phyloP scores from a whole-genome alignment of 2,113 vertebrate species.

The Trematomus loennbergii region DNA sequence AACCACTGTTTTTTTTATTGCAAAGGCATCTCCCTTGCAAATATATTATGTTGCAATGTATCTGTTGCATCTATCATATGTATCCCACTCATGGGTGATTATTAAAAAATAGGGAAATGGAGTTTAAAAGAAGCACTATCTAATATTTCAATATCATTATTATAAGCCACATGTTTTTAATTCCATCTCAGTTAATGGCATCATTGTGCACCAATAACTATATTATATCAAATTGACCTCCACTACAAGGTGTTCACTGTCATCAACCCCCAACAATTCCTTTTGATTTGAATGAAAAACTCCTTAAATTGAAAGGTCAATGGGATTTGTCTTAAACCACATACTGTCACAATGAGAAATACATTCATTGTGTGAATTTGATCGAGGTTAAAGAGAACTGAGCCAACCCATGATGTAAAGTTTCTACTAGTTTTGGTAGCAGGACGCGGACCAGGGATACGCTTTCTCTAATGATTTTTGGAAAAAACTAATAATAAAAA shows the following conservation, averaged over 20 bases:
- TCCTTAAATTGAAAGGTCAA: slow-evolving; percentile 37
- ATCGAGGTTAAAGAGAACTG: slow-evolving; percentile 7
- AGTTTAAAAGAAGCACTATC: neutral
- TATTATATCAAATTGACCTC: slow-evolving; percentile 37
- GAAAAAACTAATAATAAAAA: neutral
- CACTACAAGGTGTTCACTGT: slow-evolving; percentile 16
- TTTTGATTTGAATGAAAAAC: slow-evolving; percentile 54
- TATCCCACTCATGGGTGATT: neutral
- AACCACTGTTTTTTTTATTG: neutral
- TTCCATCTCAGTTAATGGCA: slow-evolving; percentile 9
- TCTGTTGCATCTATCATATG: neutral
- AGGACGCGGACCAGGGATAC: neutral
- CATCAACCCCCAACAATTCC: slow-evolving; percentile 34
- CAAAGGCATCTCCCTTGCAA: neutral
- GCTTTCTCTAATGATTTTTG: neutral
- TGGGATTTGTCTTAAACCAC: slow-evolving; percentile 22
- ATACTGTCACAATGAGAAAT: slow-evolving; percentile 28
- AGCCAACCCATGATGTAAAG: neutral
- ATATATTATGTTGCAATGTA: neutral
- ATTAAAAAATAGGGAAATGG: neutral
- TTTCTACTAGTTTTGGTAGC: slow-evolving; percentile 1
- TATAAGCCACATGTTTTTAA: neutral
- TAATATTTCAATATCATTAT: neutral
- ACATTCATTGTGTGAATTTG: neutral
- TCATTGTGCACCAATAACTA: slow-evolving; percentile 14